A percentile compares a stretch with the other conserved stretches of the same genome.
Conservation (phyloP, 2,797 vertebrate species). For the Carduelis carduelis region DNA sequence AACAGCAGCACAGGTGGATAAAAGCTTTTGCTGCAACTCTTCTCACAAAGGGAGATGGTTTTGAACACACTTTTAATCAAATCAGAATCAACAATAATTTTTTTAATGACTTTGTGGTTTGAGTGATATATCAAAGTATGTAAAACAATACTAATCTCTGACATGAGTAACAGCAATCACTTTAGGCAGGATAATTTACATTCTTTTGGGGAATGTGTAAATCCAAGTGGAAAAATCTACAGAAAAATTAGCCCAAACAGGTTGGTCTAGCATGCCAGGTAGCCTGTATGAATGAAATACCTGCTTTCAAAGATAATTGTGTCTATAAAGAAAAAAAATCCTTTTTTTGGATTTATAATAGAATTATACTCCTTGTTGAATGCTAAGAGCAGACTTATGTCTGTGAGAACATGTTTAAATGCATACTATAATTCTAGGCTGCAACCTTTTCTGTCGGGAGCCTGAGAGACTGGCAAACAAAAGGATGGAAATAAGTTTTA, state of each 20-base stretch:
- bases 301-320: constrained; percentile 2
- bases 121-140: neutral
- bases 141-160: neutral
- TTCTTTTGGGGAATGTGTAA: neutral
- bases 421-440: neutral
- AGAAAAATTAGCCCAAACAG: neutral
- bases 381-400: neutral
- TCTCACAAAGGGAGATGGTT: neutral
- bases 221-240: neutral
- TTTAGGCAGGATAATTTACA: neutral
- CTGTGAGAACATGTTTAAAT: neutral
- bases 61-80: neutral
- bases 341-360: neutral
- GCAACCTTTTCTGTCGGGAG: neutral
- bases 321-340: neutral
- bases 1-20: neutral
- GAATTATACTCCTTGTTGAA: neutral
- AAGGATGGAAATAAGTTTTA: constrained; percentile 44
- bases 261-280: neutral
- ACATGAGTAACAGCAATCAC: neutral
- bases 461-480: constrained; percentile 27
- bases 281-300: neutral
- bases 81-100: neutral
- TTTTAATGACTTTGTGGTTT: neutral
- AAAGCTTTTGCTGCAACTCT: neutral